phyloP scores from a whole-genome alignment of 92 coral and sea anemone species.

The Zoanthus sansibaricus region DNA sequence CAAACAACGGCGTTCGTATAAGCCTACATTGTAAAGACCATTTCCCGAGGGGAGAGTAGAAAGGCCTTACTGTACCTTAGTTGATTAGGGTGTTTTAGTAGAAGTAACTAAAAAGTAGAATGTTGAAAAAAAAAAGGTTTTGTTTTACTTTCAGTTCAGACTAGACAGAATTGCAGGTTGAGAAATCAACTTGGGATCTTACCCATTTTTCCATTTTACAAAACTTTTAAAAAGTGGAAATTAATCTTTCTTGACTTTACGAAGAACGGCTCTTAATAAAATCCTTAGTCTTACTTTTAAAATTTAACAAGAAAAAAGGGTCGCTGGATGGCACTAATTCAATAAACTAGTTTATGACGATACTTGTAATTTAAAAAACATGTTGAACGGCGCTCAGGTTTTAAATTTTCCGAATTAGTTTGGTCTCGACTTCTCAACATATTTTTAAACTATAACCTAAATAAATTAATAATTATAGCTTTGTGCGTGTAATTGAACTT shows the following conservation, averaged over 20 bases:
- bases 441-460: too few relatives aligned
- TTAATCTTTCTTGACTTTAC: not conserved
- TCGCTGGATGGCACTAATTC: not conserved
- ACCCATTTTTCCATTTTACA: too few relatives aligned
- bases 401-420: not conserved
- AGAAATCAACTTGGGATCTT: too few relatives aligned
- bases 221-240: not conserved
- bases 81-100: too few relatives aligned
- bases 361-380: not conserved
- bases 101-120: too few relatives aligned
- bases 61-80: not conserved
- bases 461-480: too few relatives aligned
- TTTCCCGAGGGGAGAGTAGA: not conserved
- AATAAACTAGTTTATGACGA: too few relatives aligned
- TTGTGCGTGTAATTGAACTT: too few relatives aligned
- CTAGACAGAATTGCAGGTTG: too few relatives aligned
- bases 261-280: not conserved
- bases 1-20: not conserved
- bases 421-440: too few relatives aligned
- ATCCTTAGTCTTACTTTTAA: not conserved
- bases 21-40: not conserved
- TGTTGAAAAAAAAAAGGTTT: too few relatives aligned
- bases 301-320: not conserved
- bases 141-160: too few relatives aligned
- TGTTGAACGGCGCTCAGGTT: not conserved